phyloP scores from a whole-genome alignment of 2,797 vertebrate species.

The Darevskia nairensis region DNA sequence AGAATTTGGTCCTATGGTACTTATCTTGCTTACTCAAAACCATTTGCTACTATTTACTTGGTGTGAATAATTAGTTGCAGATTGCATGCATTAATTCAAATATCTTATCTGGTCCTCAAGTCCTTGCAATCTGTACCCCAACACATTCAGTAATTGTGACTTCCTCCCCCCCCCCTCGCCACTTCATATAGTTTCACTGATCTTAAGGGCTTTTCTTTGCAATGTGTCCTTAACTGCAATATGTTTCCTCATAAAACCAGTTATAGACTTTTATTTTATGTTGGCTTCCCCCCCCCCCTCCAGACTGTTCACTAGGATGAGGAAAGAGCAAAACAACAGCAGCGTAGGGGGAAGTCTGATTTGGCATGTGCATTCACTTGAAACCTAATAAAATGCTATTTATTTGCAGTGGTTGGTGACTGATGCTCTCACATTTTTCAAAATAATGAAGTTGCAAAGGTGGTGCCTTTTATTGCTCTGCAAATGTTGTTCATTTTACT shows the following conservation, averaged over 20 bases:
- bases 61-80: constrained; percentile 66
- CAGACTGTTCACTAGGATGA: constrained; percentile 66
- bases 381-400: constrained; percentile 73
- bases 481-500: constrained; percentile 72
- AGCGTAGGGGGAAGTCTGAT: constrained; percentile 49
- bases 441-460: constrained; percentile 70
- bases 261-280: constrained; percentile 71
- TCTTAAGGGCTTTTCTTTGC: constrained; percentile 73
- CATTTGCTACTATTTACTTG: constrained; percentile 60
- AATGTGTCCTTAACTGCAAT: constrained; percentile 71
- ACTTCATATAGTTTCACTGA: constrained; percentile 67
- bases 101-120: constrained; percentile 58
- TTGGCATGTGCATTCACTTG: constrained; percentile 15
- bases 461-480: constrained; percentile 69
- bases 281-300: not conserved
- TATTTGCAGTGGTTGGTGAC: constrained; percentile 66
- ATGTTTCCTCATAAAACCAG: constrained; percentile 73
- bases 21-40: constrained; percentile 55
- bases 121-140: constrained; percentile 66
- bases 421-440: constrained; percentile 63
- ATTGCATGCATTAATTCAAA: constrained; percentile 64
- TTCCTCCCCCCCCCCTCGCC: constrained; percentile 33
- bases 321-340: constrained; percentile 66
- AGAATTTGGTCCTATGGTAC: constrained; percentile 63
- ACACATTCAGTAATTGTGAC: constrained; percentile 69